Evolutionary conservation across 2,113 vertebrate genomes (phyloP), one percentile per base, ranked within the genome.

Genomic region (Miniopterus natalensis): DNA sequence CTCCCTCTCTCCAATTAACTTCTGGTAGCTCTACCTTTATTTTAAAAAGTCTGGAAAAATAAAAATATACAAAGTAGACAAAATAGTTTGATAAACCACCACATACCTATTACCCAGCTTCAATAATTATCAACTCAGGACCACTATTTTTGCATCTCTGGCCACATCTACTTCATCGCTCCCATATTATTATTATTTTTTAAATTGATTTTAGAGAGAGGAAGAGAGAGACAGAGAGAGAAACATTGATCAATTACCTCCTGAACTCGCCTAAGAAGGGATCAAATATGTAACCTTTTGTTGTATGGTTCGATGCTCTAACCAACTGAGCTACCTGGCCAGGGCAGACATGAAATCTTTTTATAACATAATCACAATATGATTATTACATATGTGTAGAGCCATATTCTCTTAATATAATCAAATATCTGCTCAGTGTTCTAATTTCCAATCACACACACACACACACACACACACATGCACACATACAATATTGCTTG

Each of bases 341-440:
- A 53, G 53, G 53, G 53, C 15, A 66, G 6, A 81, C 20, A 71
- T 86, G 31, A 77, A 75, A 25, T 78, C 87, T 49, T 90, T 84
- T 87, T 68, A 70, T 66, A 86, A 42, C 4, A 51, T 31, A 78
- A 47, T 4, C 2, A 53, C 1, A 31, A 45, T 92, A 31, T 1
- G 2, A 31, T 78, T 77, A 77, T 70, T 49, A 90, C 87, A 83
- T 86, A 75, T 42, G 83, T 87, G 75, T 3, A 42, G 68, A 81
- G 13, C 21, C 71, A 51, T 88, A 53, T 42, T 92, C 57, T 93
- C 65, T 84, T 79, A 85, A 70, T 63, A 61, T 78, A 15, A 92
- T 57, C 3, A 45, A 73, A 42, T 78, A 81, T 57, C 31, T 92
- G 21, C 21, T 49, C 15, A 59, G 31, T 73, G 8, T 78, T 73